phyloP scores from a whole-genome alignment of 2,888 invertebrate genomes.

The Altica lythri region DNA sequence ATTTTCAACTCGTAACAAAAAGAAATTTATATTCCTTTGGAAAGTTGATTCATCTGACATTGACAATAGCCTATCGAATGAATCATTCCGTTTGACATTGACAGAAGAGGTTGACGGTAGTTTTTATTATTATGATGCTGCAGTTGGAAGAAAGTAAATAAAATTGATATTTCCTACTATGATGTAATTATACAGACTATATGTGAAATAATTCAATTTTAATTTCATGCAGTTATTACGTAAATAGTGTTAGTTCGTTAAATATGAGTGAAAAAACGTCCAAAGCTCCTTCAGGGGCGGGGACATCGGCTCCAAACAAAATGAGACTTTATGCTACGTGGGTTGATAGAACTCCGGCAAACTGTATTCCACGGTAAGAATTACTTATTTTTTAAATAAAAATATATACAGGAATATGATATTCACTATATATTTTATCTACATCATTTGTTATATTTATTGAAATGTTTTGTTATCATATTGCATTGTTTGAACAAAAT shows the following conservation, averaged over 20 bases:
- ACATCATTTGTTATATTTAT: background rate
- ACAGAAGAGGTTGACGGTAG: constrained; percentile 10
- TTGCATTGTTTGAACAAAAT: background rate
- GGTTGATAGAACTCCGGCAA: constrained; percentile 98
- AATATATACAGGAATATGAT: too few relatives aligned
- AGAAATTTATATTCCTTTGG: too few relatives aligned
- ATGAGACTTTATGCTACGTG: constrained; percentile 99
- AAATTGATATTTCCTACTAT: constrained; percentile 1
- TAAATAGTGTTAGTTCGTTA: constrained; percentile 2
- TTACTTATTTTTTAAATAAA: background rate
- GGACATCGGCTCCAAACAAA: constrained; percentile 64
- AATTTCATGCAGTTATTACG: constrained; percentile 9
- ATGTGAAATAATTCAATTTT: background rate
- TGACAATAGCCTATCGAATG: too few relatives aligned
- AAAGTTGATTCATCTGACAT: too few relatives aligned
- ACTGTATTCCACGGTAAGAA: constrained; percentile 94
- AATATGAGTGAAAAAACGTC: constrained; percentile 56
- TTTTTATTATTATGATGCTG: constrained; percentile 18
- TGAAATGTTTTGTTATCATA: background rate
- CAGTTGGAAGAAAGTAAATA: constrained; percentile 3
- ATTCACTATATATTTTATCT: too few relatives aligned
- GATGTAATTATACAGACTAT: constrained; percentile 6
- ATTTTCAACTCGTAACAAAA: too few relatives aligned
- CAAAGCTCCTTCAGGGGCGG: constrained; percentile 55
- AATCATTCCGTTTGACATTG: constrained; percentile 15